Conservation (phyloP, 1,140 invertebrate species). For the Drosophila teissieri region DNA sequence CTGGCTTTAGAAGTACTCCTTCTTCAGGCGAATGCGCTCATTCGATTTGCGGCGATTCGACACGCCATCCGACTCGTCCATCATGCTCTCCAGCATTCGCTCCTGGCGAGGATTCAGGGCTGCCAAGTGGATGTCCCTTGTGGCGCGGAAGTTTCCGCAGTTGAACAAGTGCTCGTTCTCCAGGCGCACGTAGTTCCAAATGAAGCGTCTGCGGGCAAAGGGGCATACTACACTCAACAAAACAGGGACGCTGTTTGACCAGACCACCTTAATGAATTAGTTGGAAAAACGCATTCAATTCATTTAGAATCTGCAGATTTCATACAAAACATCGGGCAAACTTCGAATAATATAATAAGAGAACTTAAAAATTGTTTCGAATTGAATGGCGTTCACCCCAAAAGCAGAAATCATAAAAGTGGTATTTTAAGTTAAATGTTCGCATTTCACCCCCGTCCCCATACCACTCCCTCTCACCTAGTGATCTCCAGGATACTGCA, state of each 20-base stretch:
- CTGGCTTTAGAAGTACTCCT: slow-evolving; percentile 64
- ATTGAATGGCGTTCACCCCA: neutral
- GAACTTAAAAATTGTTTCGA: neutral
- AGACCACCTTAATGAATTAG: neutral
- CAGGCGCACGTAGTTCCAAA: slow-evolving; percentile 74
- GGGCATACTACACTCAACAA: neutral
- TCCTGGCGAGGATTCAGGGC: slow-evolving; percentile 63
- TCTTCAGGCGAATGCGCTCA: slow-evolving; percentile 45
- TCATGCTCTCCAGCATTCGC: slow-evolving; percentile 62
- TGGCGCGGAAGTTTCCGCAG: slow-evolving; percentile 65
- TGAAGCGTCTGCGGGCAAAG: slow-evolving; percentile 60
- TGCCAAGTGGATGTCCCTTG: slow-evolving; percentile 65
- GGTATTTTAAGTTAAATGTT: neutral
- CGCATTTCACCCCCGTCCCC: neutral
- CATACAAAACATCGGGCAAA: too few species aligned
- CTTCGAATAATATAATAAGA: too few species aligned
- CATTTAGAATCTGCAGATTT: neutral
- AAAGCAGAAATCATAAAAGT: neutral
- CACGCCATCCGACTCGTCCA: slow-evolving; percentile 57
- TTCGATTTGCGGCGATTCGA: slow-evolving; percentile 21
- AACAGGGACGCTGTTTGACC: neutral
- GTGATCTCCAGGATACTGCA: slow-evolving; percentile 69
- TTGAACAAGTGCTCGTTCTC: slow-evolving; percentile 73
- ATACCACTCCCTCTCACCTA: slow-evolving; percentile 47
- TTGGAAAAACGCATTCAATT: neutral